Percentiles rank a stretch among this genome's conserved stretches.
phyloP scores from a whole-genome alignment of 2,113 vertebrate genomes.

The Montifringilla adamsi region DNA sequence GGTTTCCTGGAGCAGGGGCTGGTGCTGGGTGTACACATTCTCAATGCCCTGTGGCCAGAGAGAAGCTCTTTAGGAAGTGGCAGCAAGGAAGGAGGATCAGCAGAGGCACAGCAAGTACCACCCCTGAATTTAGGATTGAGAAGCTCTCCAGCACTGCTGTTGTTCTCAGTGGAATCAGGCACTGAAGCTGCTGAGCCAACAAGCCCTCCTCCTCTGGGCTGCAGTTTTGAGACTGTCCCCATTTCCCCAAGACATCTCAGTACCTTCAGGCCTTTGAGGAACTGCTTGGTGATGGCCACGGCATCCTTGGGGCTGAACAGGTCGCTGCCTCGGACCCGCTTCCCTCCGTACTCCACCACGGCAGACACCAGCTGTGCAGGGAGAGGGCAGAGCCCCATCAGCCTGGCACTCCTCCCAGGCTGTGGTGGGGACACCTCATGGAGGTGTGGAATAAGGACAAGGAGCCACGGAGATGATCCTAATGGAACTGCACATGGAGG shows the following conservation, averaged over 20 bases:
- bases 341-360: slow-evolving; percentile 91
- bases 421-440: background rate
- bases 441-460: background rate
- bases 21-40: slow-evolving; percentile 95
- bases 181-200: background rate
- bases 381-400: background rate
- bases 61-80: background rate
- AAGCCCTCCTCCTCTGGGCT: background rate
- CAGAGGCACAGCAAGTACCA: background rate
- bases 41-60: slow-evolving; percentile 83
- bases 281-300: slow-evolving; percentile 95
- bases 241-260: accelerated
- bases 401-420: background rate
- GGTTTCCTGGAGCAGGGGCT: slow-evolving; percentile 90
- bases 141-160: background rate
- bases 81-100: background rate
- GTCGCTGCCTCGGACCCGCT: slow-evolving; percentile 89
- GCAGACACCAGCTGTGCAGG: slow-evolving; percentile 83
- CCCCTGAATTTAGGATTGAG: background rate
- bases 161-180: background rate
- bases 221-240: background rate
- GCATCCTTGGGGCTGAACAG: slow-evolving; percentile 91
- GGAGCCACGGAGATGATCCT: background rate
- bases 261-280: slow-evolving; percentile 97
- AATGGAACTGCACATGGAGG: background rate